These are phyloP conservation scores for Dolichopus griseipennis DNA, from an alignment of 2,888 invertebrate genomes.

Conservation along the genomic window DNA sequence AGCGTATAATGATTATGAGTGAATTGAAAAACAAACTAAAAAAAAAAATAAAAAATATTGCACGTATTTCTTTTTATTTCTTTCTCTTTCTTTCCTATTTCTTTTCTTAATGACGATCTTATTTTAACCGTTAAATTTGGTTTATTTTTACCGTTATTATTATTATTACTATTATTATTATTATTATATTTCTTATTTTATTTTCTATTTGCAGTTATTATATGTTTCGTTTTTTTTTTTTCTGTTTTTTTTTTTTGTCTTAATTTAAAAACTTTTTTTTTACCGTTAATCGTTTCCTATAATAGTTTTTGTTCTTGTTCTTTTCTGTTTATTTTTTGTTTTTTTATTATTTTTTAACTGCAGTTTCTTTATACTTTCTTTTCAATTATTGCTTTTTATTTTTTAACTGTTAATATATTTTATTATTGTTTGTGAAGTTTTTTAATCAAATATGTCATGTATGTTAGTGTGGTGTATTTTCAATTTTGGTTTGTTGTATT, in stretches of 20 bases:
- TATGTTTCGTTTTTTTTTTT: background rate
- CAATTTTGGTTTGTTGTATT: no score
- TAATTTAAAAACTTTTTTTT: conserved; percentile 1
- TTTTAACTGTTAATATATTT: background rate
- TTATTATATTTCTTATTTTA: background rate
- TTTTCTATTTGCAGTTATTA: no score
- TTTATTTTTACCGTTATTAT: background rate
- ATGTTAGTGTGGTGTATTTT: background rate
- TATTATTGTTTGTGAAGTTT: conserved; percentile 1
- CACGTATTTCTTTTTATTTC: no score
- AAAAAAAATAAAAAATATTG: no score
- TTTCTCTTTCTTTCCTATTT: no score
- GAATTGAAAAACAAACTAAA: no score
- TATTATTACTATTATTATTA: background rate
- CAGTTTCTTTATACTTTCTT: background rate
- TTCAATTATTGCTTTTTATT: background rate
- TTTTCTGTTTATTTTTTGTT: background rate
- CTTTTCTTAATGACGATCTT: background rate
- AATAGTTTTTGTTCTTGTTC: background rate
- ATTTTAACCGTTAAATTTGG: background rate
- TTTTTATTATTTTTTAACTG: background rate
- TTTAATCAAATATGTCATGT: conserved; percentile 6
- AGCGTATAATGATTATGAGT: no score
- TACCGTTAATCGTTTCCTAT: conserved; percentile 1
- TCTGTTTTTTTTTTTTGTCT: background rate